Evolutionary conservation across 2,888 invertebrate species (phyloP), one percentile per base, ranked within the genome.

Genomic region (Drosophila flavopinicola): DNA sequence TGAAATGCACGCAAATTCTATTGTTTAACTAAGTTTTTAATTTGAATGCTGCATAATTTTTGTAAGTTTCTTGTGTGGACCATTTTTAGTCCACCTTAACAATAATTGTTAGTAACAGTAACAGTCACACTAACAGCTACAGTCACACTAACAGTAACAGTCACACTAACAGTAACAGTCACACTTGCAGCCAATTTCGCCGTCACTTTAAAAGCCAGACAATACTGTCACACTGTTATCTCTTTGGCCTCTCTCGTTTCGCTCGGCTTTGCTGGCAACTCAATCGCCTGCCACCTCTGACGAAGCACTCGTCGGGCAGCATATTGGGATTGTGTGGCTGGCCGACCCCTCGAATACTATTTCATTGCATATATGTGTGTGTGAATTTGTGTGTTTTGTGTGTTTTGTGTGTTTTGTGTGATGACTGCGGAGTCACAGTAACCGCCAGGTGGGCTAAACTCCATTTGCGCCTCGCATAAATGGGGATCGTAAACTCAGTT

Each of bases 401-500:
- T 3, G n/a, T n/a, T n/a, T n/a, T n/a, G n/a, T n/a, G n/a, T n/a
- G n/a, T n/a, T n/a, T n/a, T n/a, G n/a, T n/a, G n/a, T n/a, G n/a
- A n/a, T n/a, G n/a, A n/a, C n/a, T n/a, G n/a, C n/a, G n/a, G n/a
- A n/a, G 15, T 27, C 45, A 35, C 45, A 27, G 23, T 51, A 49
- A 49, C 42, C 49, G 25, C 41, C 10, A 17, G 49, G 24, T 49
- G 20, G 33, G 35, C 32, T 27, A 10, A 47, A 29, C 51, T 47
- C 51, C 42, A 47, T 61, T 38, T 44, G 17, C 33, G 27, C 27
- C 38, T 51, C 9, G 7, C 9, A 39, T 35, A 45, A 49, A 51
- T 56, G 32, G 2, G 29, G 27, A 17, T 24, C n/a, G 29, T n/a
- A n/a, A n/a, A n/a, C n/a, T n/a, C 27, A 15, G 11, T 45, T 47